Base-by-base conservation (phyloP, 2,888 invertebrate genomes). In the Opisthograptis luteolata region DNA sequence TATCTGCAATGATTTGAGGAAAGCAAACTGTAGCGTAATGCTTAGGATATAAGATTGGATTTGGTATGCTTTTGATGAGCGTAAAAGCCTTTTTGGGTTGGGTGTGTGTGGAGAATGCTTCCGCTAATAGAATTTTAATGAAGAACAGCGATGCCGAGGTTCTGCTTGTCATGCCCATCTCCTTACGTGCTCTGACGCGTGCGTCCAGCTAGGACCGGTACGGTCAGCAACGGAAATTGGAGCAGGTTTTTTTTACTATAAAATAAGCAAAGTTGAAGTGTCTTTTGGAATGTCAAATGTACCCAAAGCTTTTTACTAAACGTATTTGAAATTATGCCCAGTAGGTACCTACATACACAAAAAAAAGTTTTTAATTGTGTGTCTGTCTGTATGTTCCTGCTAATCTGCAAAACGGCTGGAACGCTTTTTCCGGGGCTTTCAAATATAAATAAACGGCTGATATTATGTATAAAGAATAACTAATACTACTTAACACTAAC, bases 121-220 rank as follows among this genome's bases (percentile, higher is more conserved):
- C 87, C 76, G 87, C 83, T 90, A 90, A 89, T 90, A 90, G 88
- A 88, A 87, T 87, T 87, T 88, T 90, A 89, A 90, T 89, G 88
- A 90, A 90, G 86, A 86, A 87, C 87, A 87, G 89, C 84, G 81
- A 84, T 87, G 75, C 64, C 60, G 78, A 75, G 73, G 82, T 85
- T 84, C 77, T 88, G 89, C 88, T 76, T 81, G 88, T 90, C 89
- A 89, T 88, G 89, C 81, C 81, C 82, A 81, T 86, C 89, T 83
- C 80, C 79, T 85, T 84, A 84, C 80, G 83, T 82, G 81, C 68
- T 78, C 74, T 68, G 72, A 79, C 81, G 83, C 79, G 79, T 78
- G 78, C 73, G 71, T 66, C 67, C 69, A 68, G 63, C 60, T 15
- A 13, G 40, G 44, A 39, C 49, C 2, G 1, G 74, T 79, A 84